These are phyloP conservation scores for Odontomachus brunneus DNA, from an alignment of 1,140 invertebrate genomes.

Conservation along the genomic window DNA sequence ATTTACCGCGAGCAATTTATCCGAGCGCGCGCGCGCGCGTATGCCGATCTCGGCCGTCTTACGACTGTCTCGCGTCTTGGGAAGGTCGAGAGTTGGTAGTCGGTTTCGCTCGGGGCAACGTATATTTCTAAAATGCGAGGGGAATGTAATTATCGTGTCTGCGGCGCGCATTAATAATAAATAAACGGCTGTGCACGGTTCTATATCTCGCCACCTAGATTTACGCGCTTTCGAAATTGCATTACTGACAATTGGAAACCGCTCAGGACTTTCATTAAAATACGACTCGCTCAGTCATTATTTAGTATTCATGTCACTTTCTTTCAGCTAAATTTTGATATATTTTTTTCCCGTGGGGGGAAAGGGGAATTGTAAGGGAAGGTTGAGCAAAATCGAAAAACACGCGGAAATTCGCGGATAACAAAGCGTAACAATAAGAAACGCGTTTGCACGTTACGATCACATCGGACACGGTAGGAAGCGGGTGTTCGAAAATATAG, in stretches of 20 bases:
- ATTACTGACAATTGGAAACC: background rate
- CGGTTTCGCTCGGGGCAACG: constrained; percentile 36
- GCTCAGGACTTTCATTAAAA: background rate
- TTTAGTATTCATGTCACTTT: background rate
- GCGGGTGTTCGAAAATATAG: constrained; percentile 54
- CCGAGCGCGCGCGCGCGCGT: constrained; percentile 30
- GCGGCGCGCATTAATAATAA: constrained; percentile 48
- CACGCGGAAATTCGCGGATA: background rate
- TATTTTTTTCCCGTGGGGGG: too few relatives aligned
- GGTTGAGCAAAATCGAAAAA: background rate
- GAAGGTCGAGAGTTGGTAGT: constrained; percentile 37
- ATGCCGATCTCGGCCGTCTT: constrained; percentile 25
- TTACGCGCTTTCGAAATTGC: background rate
- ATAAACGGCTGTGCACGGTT: constrained; percentile 32
- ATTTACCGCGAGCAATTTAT: constrained; percentile 56
- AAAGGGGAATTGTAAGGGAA: too few relatives aligned
- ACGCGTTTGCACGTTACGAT: constrained; percentile 35
- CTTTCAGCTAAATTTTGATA: background rate
- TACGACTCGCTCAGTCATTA: background rate
- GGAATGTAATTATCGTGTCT: constrained; percentile 51
- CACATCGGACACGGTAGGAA: constrained; percentile 22
- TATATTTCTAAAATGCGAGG: constrained; percentile 55
- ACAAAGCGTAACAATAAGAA: background rate
- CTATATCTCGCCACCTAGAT: background rate
- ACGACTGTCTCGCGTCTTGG: constrained; percentile 41